A percentile compares a stretch with the other conserved stretches of the same genome.
Evolutionary conservation across 2,888 invertebrate species (phyloP).

Genomic region (Rhingia rostrata): DNA sequence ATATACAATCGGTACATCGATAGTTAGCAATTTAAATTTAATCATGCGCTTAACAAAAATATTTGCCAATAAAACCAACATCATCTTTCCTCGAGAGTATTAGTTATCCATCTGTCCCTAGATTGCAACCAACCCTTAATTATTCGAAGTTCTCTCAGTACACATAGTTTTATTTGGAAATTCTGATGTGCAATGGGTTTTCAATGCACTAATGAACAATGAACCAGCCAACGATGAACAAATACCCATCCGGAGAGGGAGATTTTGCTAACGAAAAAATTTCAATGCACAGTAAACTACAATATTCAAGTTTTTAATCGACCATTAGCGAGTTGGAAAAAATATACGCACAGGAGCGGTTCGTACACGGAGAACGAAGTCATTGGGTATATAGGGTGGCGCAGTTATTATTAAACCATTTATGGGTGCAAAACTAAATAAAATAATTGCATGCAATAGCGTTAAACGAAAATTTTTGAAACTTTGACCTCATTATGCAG

Average conservation of each 20-base stretch:
- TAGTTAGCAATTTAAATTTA: slow-evolving; percentile 58
- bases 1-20: slow-evolving; percentile 37
- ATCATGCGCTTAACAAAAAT: slow-evolving; percentile 65
- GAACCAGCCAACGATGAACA: slow-evolving; percentile 61
- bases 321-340: slow-evolving; percentile 61
- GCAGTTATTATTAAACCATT: no score
- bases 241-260: slow-evolving; percentile 26
- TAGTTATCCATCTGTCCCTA: slow-evolving; percentile 3
- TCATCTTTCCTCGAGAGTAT: neutral
- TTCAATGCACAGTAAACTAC: slow-evolving; percentile 45
- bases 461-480: no score
- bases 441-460: no score
- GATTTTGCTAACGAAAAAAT: neutral
- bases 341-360: slow-evolving; percentile 33
- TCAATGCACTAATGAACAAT: slow-evolving; percentile 71
- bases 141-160: slow-evolving; percentile 43
- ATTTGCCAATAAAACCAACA: slow-evolving; percentile 53
- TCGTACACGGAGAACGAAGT: neutral
- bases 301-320: slow-evolving; percentile 72
- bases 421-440: no score
- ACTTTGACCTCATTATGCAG: no score
- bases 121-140: slow-evolving; percentile 43
- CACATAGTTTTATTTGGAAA: slow-evolving; percentile 24
- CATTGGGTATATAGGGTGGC: neutral
- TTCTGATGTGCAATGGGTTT: slow-evolving; percentile 54